These are phyloP conservation scores for Tarsius wallacei DNA, from an alignment of 2,797 vertebrate species.

Conservation along the genomic window DNA sequence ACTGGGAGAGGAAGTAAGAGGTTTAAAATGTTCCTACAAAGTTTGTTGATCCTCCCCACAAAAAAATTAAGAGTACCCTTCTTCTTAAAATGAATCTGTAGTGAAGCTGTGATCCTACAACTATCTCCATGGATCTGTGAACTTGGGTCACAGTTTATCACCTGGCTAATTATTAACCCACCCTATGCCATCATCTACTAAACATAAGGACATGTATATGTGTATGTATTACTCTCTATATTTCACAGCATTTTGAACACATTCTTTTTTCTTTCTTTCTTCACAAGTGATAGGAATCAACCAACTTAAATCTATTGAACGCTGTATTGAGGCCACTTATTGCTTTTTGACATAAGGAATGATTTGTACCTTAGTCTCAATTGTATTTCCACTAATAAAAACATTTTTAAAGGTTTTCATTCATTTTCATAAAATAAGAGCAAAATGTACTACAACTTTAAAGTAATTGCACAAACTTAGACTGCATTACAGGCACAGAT, in stretches of 20 bases:
- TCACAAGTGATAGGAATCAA: neutral
- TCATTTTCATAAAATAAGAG: constrained; percentile 36
- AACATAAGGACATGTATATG: neutral
- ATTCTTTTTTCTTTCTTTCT: neutral
- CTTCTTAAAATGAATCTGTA: neutral
- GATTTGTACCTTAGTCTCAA: neutral
- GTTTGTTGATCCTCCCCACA: neutral
- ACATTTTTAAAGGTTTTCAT: neutral
- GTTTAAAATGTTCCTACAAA: neutral
- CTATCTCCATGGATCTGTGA: neutral
- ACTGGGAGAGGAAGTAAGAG: neutral
- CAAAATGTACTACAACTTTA: neutral
- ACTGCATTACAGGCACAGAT: neutral
- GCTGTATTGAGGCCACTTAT: neutral
- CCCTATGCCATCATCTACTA: neutral
- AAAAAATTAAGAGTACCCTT: neutral
- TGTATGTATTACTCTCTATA: neutral
- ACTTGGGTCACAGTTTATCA: neutral
- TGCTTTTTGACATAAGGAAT: neutral
- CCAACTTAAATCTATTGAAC: neutral
- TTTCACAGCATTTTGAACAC: neutral
- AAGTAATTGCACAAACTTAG: neutral
- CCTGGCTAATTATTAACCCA: neutral
- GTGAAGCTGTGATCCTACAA: neutral
- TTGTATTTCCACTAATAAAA: neutral